Base-by-base conservation (phyloP, 1,140 invertebrate genomes). In the Leptopilina clavipes region DNA sequence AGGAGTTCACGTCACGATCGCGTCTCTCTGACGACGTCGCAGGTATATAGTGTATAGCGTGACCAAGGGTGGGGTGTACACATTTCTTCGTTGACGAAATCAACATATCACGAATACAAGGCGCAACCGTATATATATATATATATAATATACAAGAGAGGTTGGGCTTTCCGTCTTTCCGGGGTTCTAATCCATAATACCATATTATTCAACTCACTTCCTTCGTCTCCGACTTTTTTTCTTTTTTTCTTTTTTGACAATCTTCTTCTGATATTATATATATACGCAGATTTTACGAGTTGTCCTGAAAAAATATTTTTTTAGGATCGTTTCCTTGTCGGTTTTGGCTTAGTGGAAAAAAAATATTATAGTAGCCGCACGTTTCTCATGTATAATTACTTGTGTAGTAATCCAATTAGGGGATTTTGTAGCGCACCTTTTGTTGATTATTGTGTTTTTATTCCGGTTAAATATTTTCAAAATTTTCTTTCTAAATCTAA, bases 21-120 rank as follows among this genome's bases (percentile, higher is more conserved):
- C 59, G 59, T 65, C 25, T 65, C 22, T 65, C 22, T 31, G 59
- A 65, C 25, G 59, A 65, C 59, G 59, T 31, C 11, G 59, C 22
- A 65, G 25, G 22, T 65, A n/a, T n/a, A n/a, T n/a, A 37, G 12
- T n/a, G 59, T 65, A 31, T 31, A 31, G 59, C 59, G 59, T 65
- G 59, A 65, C 59, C 59, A 65, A 37, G 59, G 48, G 48, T 52
- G 48, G 25, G 59, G 12, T 65, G 31, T 12, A 22, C 25, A 31
- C 25, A 31, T 31, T 65, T 25, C 11, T 25, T 12, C 59, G 59
- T 65, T 65, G 25, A 65, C 25, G 59, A 25, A 65, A 65, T 65
- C 59, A 65, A 65, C 59, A 65, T 65, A n/a, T 65, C 59, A 65
- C 59, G 22, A 65, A 65, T 65, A 25, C 59, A 65, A 25, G 10